Conservation (phyloP, 2,797 vertebrate species). For the Diplodus sargus region DNA sequence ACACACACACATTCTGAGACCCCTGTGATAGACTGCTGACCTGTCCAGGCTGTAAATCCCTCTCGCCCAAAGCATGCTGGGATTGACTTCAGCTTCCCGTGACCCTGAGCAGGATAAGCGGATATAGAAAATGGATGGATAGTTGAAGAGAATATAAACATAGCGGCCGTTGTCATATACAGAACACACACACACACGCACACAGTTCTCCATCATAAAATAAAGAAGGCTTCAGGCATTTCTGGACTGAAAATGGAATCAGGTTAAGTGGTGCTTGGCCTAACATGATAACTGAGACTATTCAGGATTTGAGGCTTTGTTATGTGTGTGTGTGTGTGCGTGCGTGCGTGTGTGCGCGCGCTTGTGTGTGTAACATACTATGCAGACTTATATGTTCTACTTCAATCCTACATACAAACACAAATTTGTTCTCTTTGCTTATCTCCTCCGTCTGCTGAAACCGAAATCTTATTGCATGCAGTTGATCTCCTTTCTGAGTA, state of each 20-base stretch:
- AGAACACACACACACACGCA: not conserved
- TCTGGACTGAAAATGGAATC: conserved; percentile 38
- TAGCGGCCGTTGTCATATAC: not conserved
- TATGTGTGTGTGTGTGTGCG: not conserved
- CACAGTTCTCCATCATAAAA: conserved; percentile 16
- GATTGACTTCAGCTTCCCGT: conserved; percentile 51
- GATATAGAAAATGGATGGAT: conserved; percentile 51
- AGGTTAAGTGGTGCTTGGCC: conserved; percentile 49
- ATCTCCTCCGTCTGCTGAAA: not conserved
- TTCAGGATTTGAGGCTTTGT: conserved; percentile 24
- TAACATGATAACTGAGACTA: conserved; percentile 18
- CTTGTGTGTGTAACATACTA: not conserved
- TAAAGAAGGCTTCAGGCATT: conserved; percentile 4
- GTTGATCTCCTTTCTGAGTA: conserved; percentile 19
- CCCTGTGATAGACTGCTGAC: conserved; percentile 14
- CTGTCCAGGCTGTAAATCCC: conserved; percentile 41
- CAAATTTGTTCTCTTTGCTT: conserved; percentile 22
- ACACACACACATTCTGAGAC: not conserved
- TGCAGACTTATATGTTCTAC: not conserved
- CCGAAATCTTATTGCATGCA: conserved; percentile 3
- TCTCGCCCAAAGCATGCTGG: conserved; percentile 46
- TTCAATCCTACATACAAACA: conserved; percentile 2
- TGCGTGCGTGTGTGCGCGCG: not conserved
- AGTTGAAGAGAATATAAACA: conserved; percentile 41
- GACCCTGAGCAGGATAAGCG: conserved; percentile 53